These are phyloP conservation scores for Drosophila bocqueti DNA, from an alignment of 1,140 invertebrate species.

Conservation along the genomic window DNA sequence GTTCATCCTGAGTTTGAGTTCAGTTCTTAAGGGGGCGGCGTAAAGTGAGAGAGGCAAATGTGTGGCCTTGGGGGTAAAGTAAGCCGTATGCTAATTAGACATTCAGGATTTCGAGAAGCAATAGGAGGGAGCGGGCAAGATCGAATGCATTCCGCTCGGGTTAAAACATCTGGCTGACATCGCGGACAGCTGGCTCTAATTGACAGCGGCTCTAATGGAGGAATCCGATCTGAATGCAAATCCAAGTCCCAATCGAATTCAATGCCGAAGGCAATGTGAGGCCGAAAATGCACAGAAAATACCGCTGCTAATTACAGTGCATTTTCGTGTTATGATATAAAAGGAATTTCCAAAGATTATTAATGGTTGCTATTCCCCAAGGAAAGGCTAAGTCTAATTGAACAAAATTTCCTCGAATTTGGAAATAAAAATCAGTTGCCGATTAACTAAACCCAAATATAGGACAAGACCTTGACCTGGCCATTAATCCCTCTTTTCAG, in stretches of 20 bases:
- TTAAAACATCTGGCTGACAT: conserved; percentile 29
- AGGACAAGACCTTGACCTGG: conserved; percentile 21
- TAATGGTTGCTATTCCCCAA: background rate
- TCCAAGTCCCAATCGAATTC: conserved; percentile 10
- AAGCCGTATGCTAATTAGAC: conserved; percentile 45
- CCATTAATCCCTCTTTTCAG: no score
- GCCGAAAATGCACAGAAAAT: conserved; percentile 20
- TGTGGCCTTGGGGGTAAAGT: conserved; percentile 31
- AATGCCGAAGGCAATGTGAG: background rate
- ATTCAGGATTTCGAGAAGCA: conserved; percentile 1
- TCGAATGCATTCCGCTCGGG: conserved; percentile 32
- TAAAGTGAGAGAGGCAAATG: conserved; percentile 2
- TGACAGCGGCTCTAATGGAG: conserved; percentile 46
- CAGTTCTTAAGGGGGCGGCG: background rate
- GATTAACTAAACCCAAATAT: background rate
- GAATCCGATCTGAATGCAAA: conserved; percentile 30
- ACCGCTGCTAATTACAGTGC: conserved; percentile 25
- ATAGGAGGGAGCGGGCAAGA: background rate
- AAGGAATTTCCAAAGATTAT: conserved; percentile 3
- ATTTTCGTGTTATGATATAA: background rate
- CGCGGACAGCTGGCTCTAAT: conserved; percentile 39
- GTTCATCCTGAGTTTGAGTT: background rate
- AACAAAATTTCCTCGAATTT: background rate
- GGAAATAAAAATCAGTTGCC: background rate
- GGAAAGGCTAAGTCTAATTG: background rate